Evolutionary conservation across 2,113 vertebrate species (phyloP), one percentile per base, ranked within the genome.

Genomic region (Lepus americanus): DNA sequence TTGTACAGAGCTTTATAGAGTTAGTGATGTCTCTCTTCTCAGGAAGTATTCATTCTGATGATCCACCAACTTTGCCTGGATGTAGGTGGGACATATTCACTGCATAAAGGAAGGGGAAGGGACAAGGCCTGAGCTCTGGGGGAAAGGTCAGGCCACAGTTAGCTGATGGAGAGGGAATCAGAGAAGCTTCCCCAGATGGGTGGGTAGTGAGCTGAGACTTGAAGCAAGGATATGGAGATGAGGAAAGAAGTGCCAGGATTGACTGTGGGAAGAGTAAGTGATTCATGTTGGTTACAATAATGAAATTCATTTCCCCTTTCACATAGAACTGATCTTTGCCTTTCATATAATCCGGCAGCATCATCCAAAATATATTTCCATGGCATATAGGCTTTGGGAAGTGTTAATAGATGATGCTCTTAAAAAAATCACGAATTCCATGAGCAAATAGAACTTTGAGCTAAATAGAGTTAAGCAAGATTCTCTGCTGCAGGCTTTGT

Each of bases 141-240:
- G 53, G n/a, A 25, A 44, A 64, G n/a, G 6, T 1, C 6, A n/a
- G 0, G 27, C 2, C 8, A 0, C 3, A 1, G 13, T 8, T 6
- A 1, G 0, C n/a, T 19, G 16, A n/a, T 20, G 9, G 27, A 61
- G 17, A 0, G 2, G 1, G 29, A 44, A 39, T 76, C 67, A 70
- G 27, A 33, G 12, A 39, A 14, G 49, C 17, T 20, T 33, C 39
- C 39, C 0, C 3, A 63, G n/a, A 70, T 1, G 13, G 33, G 23
- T 8, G 9, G 17, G 2, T 4, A 3, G 3, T 66, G 64, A 66
- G 29, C 53, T 59, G 39, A 92, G 33, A 10, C 8, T 3, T 25
- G 76, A n/a, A 88, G 19, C 51, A 19, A 25, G 25, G 33, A 33
- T 5, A 9, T 39, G 67, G 13, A 86, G 29, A 31, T 39, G 73